Base-by-base conservation (phyloP, 2,888 invertebrate species). In the Phania funesta region DNA sequence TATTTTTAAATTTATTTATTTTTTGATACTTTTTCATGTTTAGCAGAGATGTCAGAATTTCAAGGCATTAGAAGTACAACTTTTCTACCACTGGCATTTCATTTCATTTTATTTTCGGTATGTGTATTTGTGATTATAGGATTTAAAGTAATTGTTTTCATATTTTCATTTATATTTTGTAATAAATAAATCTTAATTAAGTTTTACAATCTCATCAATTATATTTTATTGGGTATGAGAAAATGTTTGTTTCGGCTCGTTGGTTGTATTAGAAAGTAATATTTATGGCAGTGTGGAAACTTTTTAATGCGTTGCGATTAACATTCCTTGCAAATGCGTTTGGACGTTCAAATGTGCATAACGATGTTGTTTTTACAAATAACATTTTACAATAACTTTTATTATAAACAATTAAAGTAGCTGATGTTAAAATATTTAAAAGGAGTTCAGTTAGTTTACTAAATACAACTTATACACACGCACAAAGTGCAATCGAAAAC, bases 231-330 rank as follows among this genome's bases (percentile, higher is more conserved):
- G 24, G 9, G 48, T 26, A 20, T 18, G 6, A 9, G 11, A n/a
- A 16, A 50, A 50, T 48, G 35, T 60, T 29, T 29, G 7, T 29
- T 7, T 29, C 29, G 46, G 18, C 70, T 58, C n/a, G 58, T 18
- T 70, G 48, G 24, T 35, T 48, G 20, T 46, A 58, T 70, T 48
- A 38, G 48, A 58, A 46, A 71, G 38, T 24, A 38, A 58, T 60
- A 35, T 46, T 50, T 60, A 48, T 60, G 16, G 4, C 71, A 60
- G 48, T 18, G 22, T 18, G 9, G 6, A 58, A n/a, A 0, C n/a
- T 50, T 41, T 13, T 13, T 71, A 16, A 41, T 50, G 26, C 18
- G 20, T 16, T 35, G 11, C 52, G 13, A 38, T 65, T 67, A 41
- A 29, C 52, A 20, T 67, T 13, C 18, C 20, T 24, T 52, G 38